Evolutionary conservation across 2,888 invertebrate species (phyloP).

Genomic region (Hydriomena furcata): DNA sequence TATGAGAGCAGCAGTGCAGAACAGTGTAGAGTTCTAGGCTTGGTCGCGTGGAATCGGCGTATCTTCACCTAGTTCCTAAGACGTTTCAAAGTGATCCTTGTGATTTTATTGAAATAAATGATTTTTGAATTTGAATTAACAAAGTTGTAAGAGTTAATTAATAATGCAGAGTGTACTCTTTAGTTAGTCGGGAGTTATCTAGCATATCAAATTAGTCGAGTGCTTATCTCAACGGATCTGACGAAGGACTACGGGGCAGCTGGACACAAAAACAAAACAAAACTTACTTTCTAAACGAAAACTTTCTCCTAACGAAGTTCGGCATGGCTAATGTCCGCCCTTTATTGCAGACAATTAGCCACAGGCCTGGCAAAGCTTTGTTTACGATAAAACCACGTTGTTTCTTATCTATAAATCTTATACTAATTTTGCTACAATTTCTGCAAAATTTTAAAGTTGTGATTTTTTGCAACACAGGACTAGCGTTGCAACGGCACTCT

Average conservation of each 20-base stretch:
- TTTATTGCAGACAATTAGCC: conserved; percentile 61
- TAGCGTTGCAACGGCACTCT: too few relatives aligned
- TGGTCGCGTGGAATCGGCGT: too few relatives aligned
- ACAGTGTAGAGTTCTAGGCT: conserved; percentile 8
- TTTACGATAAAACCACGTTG: conserved; percentile 29
- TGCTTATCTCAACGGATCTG: conserved; percentile 44
- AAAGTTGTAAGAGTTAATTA: too few relatives aligned
- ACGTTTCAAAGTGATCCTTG: too few relatives aligned
- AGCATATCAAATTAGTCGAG: conserved; percentile 44
- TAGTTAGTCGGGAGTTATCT: conserved; percentile 34
- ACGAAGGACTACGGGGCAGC: conserved; percentile 56
- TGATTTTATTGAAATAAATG: too few relatives aligned
- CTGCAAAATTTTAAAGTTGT: background rate
- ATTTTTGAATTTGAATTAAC: too few relatives aligned
- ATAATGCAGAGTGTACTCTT: background rate
- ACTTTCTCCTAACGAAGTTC: conserved; percentile 69
- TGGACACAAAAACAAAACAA: conserved; percentile 67
- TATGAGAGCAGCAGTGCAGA: background rate
- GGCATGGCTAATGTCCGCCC: conserved; percentile 60
- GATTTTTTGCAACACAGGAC: background rate
- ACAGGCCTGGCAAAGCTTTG: conserved; percentile 38
- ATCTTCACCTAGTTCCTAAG: too few relatives aligned
- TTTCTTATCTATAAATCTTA: conserved; percentile 2
- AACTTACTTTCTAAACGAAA: conserved; percentile 69
- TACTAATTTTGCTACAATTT: too few relatives aligned